These are phyloP conservation scores for Leguminivora glycinivorella DNA, from an alignment of 1,140 invertebrate genomes.

Conservation along the genomic window DNA sequence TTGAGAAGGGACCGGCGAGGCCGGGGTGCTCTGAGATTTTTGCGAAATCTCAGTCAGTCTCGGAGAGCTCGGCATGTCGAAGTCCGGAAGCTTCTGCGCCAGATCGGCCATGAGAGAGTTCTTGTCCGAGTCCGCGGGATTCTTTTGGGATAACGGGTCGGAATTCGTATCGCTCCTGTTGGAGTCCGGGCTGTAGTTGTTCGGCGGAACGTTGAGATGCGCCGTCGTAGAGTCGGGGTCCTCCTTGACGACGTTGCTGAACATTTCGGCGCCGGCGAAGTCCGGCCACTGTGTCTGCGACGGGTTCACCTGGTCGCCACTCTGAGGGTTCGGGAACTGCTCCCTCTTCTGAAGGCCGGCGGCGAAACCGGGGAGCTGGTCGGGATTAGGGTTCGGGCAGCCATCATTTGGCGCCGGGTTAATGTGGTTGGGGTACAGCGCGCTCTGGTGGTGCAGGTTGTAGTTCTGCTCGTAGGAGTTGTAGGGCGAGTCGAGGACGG, in stretches of 20 bases:
- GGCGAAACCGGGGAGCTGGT: constrained; percentile 65
- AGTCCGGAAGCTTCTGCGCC: constrained; percentile 62
- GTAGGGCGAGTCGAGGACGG: constrained; percentile 87
- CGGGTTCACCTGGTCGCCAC: constrained; percentile 53
- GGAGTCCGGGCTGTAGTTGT: constrained; percentile 77
- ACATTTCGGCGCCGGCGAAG: constrained; percentile 68
- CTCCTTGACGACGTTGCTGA: constrained; percentile 79
- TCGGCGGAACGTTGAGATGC: constrained; percentile 71
- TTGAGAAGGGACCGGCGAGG: constrained; percentile 62
- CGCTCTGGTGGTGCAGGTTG: constrained; percentile 73
- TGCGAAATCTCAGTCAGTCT: constrained; percentile 70
- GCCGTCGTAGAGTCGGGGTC: constrained; percentile 84
- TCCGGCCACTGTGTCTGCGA: constrained; percentile 80
- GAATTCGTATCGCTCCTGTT: constrained; percentile 66
- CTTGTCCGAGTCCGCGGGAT: constrained; percentile 56
- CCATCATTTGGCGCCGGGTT: constrained; percentile 58
- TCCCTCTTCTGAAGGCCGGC: constrained; percentile 68
- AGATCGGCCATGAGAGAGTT: constrained; percentile 51
- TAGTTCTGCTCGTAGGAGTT: constrained; percentile 76
- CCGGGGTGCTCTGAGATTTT: constrained; percentile 62
- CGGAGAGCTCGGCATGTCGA: constrained; percentile 69
- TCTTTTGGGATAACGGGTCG: constrained; percentile 54
- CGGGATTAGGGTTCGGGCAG: constrained; percentile 61
- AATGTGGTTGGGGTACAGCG: constrained; percentile 63
- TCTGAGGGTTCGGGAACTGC: constrained; percentile 46